Evolutionary conservation across 2,113 vertebrate species (phyloP).

Genomic region (rat (Rattus norvegicus)): GRCr8 NC_086019.1:100145001-100145500

Average conservation of each 20-base stretch:
- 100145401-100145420: not conserved
- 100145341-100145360: too few relatives aligned
- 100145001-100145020: not conserved
- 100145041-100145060: not conserved
- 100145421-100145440: not conserved
- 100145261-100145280: not conserved
- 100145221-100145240: not conserved
- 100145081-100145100: not conserved
- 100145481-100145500: not conserved
- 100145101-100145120: not conserved
- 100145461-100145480: not conserved
- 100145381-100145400: too few relatives aligned
- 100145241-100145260: not conserved
- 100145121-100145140: not conserved
- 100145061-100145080: not conserved
- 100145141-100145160: not conserved
- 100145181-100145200: not conserved
- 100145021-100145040: not conserved
- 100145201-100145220: not conserved
- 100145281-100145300: not conserved
- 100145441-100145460: not conserved
- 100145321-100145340: slow-evolving; percentile 80
- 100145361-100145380: too few relatives aligned
- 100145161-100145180: not conserved
- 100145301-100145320: not conserved